These are phyloP conservation scores for Epistrophe eligans DNA, from an alignment of 2,888 invertebrate species.

Conservation along the genomic window DNA sequence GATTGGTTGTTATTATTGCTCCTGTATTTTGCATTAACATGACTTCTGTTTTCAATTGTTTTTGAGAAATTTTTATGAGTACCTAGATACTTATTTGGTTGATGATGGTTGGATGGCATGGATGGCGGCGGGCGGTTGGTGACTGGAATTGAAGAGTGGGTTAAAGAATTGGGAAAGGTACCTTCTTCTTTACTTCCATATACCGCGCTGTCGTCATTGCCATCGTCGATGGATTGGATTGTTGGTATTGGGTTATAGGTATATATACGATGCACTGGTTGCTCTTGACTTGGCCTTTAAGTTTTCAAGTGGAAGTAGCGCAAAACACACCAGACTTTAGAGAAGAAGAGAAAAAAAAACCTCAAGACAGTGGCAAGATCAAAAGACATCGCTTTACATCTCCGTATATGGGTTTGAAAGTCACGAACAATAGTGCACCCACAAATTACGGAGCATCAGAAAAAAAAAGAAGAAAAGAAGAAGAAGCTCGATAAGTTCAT, in stretches of 20 bases:
- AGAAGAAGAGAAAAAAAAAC: conserved; percentile 23
- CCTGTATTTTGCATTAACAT: conserved; percentile 77
- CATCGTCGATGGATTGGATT: neutral
- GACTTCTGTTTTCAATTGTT: conserved; percentile 77
- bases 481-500: conserved; percentile 27
- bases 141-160: conserved; percentile 17
- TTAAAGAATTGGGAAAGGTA: conserved; percentile 28
- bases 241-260: neutral
- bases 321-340: neutral
- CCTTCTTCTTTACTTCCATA: conserved; percentile 23
- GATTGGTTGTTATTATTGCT: conserved; percentile 77
- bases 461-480: neutral
- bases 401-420: conserved; percentile 69
- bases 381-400: conserved; percentile 71
- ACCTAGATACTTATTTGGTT: conserved; percentile 58
- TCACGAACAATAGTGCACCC: conserved; percentile 76
- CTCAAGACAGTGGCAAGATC: conserved; percentile 72
- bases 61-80: conserved; percentile 74
- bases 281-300: conserved; percentile 68
- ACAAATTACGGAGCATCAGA: conserved; percentile 61
- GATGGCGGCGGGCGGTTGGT: conserved; percentile 1
- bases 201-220: neutral
- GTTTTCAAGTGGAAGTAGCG: conserved; percentile 31
- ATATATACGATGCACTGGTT: conserved; percentile 27
- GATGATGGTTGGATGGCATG: neutral